phyloP scores from a whole-genome alignment of 2,888 invertebrate species.

The Acrobasis repandana region DNA sequence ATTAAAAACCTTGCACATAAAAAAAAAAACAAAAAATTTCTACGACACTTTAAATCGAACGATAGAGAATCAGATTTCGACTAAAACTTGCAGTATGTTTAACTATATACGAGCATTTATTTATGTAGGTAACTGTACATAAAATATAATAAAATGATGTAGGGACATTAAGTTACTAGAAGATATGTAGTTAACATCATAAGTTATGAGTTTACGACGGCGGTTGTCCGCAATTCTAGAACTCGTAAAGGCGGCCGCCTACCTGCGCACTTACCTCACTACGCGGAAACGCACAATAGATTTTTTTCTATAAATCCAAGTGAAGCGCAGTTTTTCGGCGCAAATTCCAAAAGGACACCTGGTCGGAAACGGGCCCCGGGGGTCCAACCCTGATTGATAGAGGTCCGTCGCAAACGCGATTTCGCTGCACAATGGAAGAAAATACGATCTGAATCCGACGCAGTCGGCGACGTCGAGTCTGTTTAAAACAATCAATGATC shows the following conservation, averaged over 20 bases:
- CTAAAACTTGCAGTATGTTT: too few species aligned
- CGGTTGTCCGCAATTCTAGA: conserved; percentile 38
- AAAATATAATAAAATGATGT: neutral
- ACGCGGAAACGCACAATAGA: conserved; percentile 76
- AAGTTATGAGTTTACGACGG: conserved; percentile 26
- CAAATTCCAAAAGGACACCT: conserved; percentile 81
- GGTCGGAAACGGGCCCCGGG: conserved; percentile 81
- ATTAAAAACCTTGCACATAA: too few species aligned
- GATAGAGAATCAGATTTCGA: too few species aligned
- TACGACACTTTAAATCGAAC: too few species aligned
- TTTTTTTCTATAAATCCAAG: conserved; percentile 62
- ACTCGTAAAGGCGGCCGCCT: conserved; percentile 46
- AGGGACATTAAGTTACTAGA: neutral
- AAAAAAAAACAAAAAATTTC: too few species aligned
- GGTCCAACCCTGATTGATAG: conserved; percentile 76
- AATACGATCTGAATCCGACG: conserved; percentile 49
- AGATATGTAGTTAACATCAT: conserved; percentile 35
- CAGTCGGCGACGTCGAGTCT: conserved; percentile 76
- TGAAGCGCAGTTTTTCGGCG: conserved; percentile 76
- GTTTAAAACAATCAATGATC: conserved; percentile 81
- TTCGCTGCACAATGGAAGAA: conserved; percentile 61
- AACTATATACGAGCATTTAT: too few species aligned
- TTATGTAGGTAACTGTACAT: too few species aligned
- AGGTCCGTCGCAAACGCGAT: conserved; percentile 67
- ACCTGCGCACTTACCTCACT: conserved; percentile 67